Conservation (phyloP, 1,140 invertebrate species). For the Drosophila navojoa region DNA sequence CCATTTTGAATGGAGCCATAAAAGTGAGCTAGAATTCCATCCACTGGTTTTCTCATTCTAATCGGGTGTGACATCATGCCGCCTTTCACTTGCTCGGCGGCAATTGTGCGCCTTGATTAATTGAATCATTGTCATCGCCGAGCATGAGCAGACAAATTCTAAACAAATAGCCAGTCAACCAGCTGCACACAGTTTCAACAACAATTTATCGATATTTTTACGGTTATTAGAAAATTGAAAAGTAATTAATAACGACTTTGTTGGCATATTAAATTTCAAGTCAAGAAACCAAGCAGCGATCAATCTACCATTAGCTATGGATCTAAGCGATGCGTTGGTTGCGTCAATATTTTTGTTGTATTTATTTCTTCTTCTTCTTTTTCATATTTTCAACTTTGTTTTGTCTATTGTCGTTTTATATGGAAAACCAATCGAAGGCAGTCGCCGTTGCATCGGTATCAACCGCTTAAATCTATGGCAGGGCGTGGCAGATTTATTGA, state of each 20-base stretch:
- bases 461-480: constrained; percentile 39
- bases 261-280: constrained; percentile 61
- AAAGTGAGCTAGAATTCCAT: constrained; percentile 37
- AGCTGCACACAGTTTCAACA: constrained; percentile 33
- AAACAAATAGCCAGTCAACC: constrained; percentile 12
- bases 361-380: too few species aligned
- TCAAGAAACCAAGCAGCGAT: constrained; percentile 38
- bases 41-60: constrained; percentile 34
- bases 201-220: constrained; percentile 70
- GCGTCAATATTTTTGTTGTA: constrained; percentile 47
- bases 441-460: background rate
- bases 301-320: constrained; percentile 63
- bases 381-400: too few species aligned
- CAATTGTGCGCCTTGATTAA: constrained; percentile 60
- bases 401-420: constrained; percentile 45
- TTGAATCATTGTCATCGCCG: constrained; percentile 67
- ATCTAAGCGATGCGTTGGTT: constrained; percentile 40
- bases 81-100: constrained; percentile 64
- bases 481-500: constrained; percentile 64
- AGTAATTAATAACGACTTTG: constrained; percentile 75
- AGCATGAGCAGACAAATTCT: constrained; percentile 44
- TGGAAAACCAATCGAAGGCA: constrained; percentile 12
- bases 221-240: constrained; percentile 77
- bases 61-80: constrained; percentile 67
- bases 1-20: constrained; percentile 34